phyloP scores from a whole-genome alignment of 2,113 vertebrate genomes.

The Dicentrarchus labrax region DNA sequence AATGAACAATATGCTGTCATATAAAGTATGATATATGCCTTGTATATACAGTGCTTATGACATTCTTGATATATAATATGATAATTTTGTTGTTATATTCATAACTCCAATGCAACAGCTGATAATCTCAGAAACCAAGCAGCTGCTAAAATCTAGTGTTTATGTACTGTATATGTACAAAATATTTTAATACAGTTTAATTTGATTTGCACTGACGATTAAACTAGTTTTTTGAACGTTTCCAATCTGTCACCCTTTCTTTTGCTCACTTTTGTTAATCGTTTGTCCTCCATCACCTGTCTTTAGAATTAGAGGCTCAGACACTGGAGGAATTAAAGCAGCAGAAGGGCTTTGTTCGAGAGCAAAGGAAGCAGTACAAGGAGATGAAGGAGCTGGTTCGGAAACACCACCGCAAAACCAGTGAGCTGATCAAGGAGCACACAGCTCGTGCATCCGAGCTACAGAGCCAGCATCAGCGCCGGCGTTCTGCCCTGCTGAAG shows the following conservation, averaged over 20 bases:
- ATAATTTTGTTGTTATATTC: too few species aligned
- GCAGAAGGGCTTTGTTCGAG: conserved; percentile 93
- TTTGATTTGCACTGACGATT: too few species aligned
- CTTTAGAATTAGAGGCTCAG: conserved; percentile 93
- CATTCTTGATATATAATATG: too few species aligned
- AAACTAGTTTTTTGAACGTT: background rate
- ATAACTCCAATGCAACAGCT: too few species aligned
- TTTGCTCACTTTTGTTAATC: background rate
- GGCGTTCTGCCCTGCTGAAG: conserved; percentile 90
- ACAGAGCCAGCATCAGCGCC: conserved; percentile 90
- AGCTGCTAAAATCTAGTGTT: too few species aligned
- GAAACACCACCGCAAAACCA: conserved; percentile 96
- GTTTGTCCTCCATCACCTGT: background rate
- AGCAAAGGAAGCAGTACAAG: conserved; percentile 98
- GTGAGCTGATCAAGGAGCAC: conserved; percentile 96
- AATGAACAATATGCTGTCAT: too few species aligned
- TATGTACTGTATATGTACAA: too few species aligned
- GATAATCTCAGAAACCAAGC: too few species aligned
- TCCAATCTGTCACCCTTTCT: background rate
- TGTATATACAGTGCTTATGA: too few species aligned
- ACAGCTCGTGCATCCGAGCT: conserved; percentile 91
- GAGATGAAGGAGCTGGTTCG: conserved; percentile 98
- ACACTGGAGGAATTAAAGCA: conserved; percentile 95
- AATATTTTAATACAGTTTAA: too few species aligned
- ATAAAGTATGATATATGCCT: too few species aligned